These are phyloP conservation scores for Alligator mississippiensis DNA, from an alignment of 2,113 vertebrate genomes.

Conservation along the genomic window DNA sequence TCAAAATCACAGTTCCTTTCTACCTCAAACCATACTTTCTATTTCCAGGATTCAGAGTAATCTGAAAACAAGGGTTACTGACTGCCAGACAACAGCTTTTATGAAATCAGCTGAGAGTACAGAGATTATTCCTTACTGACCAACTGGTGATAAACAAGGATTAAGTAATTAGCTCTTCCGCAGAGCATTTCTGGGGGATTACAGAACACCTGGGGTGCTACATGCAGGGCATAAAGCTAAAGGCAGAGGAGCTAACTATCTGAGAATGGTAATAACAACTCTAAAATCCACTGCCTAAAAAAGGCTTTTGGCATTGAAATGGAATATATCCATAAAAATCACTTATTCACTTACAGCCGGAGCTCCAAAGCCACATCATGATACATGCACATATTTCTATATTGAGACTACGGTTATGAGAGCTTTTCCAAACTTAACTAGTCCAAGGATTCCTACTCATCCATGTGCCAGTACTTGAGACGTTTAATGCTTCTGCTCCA, in stretches of 20 bases:
- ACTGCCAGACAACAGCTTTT: not conserved
- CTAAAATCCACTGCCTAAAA: not conserved
- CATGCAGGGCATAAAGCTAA: not conserved
- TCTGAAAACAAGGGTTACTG: not conserved
- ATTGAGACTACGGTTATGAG: not conserved
- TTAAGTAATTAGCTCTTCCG: not conserved
- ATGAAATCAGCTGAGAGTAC: not conserved
- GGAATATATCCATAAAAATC: not conserved
- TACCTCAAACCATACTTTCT: not conserved
- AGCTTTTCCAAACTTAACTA: not conserved
- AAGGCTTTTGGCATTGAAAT: not conserved
- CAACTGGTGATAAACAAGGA: not conserved
- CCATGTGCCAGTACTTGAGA: fast-evolving
- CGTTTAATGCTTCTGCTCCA: not conserved
- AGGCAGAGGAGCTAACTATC: not conserved
- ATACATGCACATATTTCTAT: not conserved
- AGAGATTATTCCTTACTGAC: not conserved
- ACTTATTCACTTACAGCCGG: not conserved
- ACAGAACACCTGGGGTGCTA: not conserved
- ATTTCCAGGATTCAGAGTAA: not conserved
- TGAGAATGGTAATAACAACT: not conserved
- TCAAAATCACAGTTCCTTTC: not conserved
- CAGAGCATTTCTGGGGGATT: not conserved
- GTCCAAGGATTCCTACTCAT: not conserved
- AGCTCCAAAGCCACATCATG: not conserved